These are phyloP conservation scores for Bombycilla garrulus DNA, from an alignment of 2,113 vertebrate species.

Conservation along the genomic window DNA sequence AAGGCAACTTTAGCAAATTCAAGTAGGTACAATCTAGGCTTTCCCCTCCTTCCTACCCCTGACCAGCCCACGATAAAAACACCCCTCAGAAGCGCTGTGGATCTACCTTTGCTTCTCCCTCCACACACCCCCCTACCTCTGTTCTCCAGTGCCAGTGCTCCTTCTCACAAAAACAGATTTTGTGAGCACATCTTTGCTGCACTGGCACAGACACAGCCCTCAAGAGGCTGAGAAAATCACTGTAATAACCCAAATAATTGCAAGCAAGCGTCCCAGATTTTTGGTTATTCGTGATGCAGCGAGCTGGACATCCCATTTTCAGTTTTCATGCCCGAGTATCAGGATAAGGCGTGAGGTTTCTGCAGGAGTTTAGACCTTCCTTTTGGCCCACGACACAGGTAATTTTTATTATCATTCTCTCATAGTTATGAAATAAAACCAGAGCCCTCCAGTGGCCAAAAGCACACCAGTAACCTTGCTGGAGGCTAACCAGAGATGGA, in stretches of 20 bases:
- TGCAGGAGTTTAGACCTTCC: neutral
- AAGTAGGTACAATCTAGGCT: neutral
- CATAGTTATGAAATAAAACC: neutral
- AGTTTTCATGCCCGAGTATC: neutral
- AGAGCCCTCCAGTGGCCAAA: neutral
- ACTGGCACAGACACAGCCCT: neutral
- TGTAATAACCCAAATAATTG: neutral
- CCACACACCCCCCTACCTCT: neutral
- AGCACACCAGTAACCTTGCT: neutral
- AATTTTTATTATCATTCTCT: neutral
- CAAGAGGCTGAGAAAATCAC: neutral
- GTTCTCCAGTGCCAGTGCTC: neutral
- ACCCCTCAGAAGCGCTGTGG: neutral
- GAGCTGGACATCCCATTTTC: neutral
- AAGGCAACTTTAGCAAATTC: neutral
- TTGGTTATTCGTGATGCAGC: neutral
- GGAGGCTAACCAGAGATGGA: neutral
- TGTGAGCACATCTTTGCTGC: neutral
- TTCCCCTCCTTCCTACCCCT: neutral
- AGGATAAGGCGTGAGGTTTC: neutral
- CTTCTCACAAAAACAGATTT: neutral
- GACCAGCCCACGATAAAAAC: neutral
- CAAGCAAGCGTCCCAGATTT: neutral
- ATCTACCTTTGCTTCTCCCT: neutral
- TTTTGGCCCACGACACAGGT: neutral